These are phyloP conservation scores for Glomeris maerens DNA, from an alignment of 1,140 invertebrate species.

Conservation along the genomic window DNA sequence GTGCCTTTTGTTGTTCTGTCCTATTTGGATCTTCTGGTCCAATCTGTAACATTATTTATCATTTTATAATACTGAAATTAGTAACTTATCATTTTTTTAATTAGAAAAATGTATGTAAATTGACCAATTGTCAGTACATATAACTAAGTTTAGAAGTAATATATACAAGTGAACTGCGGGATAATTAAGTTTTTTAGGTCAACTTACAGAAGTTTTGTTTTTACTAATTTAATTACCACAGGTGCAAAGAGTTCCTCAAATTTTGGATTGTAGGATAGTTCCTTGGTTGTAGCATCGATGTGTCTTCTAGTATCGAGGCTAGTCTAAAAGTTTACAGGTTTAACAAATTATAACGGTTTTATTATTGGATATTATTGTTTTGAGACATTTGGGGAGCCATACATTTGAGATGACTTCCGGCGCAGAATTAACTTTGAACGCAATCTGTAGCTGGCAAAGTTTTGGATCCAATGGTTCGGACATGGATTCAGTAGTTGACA, in stretches of 20 bases:
- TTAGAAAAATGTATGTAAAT: too few relatives aligned
- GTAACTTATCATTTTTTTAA: too few relatives aligned
- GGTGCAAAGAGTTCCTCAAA: conserved; percentile 93
- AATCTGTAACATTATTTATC: conserved; percentile 27
- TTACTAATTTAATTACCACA: conserved; percentile 39
- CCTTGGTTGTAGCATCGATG: conserved; percentile 56
- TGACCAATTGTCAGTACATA: too few relatives aligned
- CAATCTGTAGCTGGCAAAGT: conserved; percentile 33
- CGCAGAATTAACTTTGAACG: conserved; percentile 56
- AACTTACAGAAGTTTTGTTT: conserved; percentile 7
- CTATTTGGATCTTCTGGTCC: conserved; percentile 84
- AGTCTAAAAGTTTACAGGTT: conserved; percentile 6
- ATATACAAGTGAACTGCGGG: neutral
- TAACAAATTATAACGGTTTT: neutral
- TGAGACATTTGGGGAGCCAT: conserved; percentile 24
- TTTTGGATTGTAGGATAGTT: conserved; percentile 82
- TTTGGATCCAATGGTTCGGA: conserved; percentile 22
- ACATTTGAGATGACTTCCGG: conserved; percentile 62
- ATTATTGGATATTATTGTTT: neutral
- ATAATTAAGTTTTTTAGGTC: neutral
- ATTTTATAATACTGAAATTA: neutral
- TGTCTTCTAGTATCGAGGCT: conserved; percentile 28
- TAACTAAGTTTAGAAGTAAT: neutral
- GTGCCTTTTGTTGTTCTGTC: conserved; percentile 69
- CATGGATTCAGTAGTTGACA: conserved; percentile 40